Percentiles rank a stretch among this genome's conserved stretches.
Conservation (phyloP, 2,888 invertebrate species). For the Tetragonisca angustula region DNA sequence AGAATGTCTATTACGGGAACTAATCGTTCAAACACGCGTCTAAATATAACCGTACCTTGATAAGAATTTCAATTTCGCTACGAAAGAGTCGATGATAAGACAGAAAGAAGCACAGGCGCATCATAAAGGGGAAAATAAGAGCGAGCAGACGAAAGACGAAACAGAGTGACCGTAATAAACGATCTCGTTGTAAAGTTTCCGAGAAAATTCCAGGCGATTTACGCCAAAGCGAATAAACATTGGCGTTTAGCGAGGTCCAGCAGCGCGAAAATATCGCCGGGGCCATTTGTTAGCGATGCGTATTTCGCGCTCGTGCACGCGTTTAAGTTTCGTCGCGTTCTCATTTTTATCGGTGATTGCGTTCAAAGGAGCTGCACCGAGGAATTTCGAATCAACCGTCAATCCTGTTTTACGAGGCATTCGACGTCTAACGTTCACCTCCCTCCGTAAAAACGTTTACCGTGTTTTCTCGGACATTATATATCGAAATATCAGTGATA, state of each 20-base stretch:
- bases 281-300: slow-evolving; percentile 45
- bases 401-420: slow-evolving; percentile 34
- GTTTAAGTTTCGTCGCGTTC: neutral
- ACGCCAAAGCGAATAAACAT: slow-evolving; percentile 46
- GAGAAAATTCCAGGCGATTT: slow-evolving; percentile 30
- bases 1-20: too few relatives aligned
- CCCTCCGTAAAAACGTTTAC: slow-evolving; percentile 26
- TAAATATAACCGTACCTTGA: too few relatives aligned
- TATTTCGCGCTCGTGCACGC: slow-evolving; percentile 14
- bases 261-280: slow-evolving; percentile 40
- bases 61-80: neutral
- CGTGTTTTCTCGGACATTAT: neutral
- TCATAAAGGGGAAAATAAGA: neutral
- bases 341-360: slow-evolving; percentile 34
- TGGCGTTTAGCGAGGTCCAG: slow-evolving; percentile 28
- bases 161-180: neutral
- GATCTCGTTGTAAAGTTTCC: slow-evolving; percentile 17
- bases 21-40: too few relatives aligned
- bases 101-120: neutral
- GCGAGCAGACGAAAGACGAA: neutral
- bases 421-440: neutral
- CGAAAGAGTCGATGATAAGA: too few relatives aligned
- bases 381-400: slow-evolving; percentile 22
- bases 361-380: neutral
- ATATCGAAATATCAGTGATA: neutral